Evolutionary conservation across 2,888 invertebrate genomes (phyloP).

Genomic region (Drosophila ezoana): DNA sequence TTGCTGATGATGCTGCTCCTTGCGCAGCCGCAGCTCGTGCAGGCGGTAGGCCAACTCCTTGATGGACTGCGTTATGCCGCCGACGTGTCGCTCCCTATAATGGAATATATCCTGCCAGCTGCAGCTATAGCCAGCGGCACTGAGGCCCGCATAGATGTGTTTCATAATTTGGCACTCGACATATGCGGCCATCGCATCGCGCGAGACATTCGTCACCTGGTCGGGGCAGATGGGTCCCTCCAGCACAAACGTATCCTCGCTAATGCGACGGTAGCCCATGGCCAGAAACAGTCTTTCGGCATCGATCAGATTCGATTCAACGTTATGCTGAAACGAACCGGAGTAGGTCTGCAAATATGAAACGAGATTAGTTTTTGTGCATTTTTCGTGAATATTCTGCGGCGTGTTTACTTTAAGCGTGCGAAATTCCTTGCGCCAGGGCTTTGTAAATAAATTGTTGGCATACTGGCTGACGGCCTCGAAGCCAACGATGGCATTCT

Average conservation of each 20-base stretch:
- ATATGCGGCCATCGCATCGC: slow-evolving; percentile 94
- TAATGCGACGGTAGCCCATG: slow-evolving; percentile 91
- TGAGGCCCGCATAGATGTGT: slow-evolving; percentile 89
- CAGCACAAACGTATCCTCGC: slow-evolving; percentile 86
- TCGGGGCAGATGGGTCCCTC: slow-evolving; percentile 93
- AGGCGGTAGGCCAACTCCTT: slow-evolving; percentile 79
- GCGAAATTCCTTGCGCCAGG: slow-evolving; percentile 95
- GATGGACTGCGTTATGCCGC: slow-evolving; percentile 80
- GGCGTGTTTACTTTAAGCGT: slow-evolving; percentile 89
- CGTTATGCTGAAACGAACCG: slow-evolving; percentile 95
- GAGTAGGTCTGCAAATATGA: slow-evolving; percentile 89
- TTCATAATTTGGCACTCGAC: slow-evolving; percentile 95
- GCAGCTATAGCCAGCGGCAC: slow-evolving; percentile 86
- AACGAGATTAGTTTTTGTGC: neutral
- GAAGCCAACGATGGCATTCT: slow-evolving; percentile 92
- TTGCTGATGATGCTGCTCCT: slow-evolving; percentile 71
- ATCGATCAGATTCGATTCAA: slow-evolving; percentile 91
- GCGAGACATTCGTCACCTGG: slow-evolving; percentile 91
- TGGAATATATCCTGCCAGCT: slow-evolving; percentile 89
- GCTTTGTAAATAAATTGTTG: slow-evolving; percentile 92
- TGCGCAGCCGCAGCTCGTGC: slow-evolving; percentile 79
- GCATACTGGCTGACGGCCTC: slow-evolving; percentile 94
- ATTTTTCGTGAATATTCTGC: neutral
- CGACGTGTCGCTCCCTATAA: slow-evolving; percentile 82
- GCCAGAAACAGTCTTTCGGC: slow-evolving; percentile 91